Evolutionary conservation across 2,113 vertebrate genomes (phyloP), one percentile per base, ranked within the genome.

Genomic region (Istiophorus platypterus): DNA sequence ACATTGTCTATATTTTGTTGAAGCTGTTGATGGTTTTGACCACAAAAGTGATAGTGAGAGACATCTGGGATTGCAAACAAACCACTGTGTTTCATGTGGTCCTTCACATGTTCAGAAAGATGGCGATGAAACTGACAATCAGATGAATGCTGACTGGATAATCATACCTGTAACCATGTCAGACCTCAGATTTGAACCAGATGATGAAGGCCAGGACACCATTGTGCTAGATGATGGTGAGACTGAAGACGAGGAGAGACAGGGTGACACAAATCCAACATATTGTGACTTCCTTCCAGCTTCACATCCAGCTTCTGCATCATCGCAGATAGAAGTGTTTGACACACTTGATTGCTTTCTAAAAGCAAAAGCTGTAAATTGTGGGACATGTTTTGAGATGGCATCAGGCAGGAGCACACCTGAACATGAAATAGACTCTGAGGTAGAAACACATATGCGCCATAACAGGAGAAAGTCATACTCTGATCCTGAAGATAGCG

Each of bases 261-360:
- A 2, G 4, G 10, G 5, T 15, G 42, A 7, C 5, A 15, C 4
- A 52, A 59, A 10, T 56, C 7, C 26, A 70, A 14, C 47, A 9
- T 12, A 12, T 17, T 0, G 0, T 26, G 14, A 42, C 7, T 9
- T 42, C n/a, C 0, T 0, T 4, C 17, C 18, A 14, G 11, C 1
- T 34, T 7, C 3, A 31, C 22, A 51, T 1, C 45, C 8, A 31
- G 47, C 63, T n/a, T 39, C 66, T 47, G 7, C 17, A 9, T 64
- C 34, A 54, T 11, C 18, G 0, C 0, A 10, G 14, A 4, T 91
- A 0, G 64, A 77, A 2, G 57, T 76, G 7, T 91, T 76, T 80
- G 87, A 88, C 10, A 87, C 89, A 1, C 0, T 20, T 1, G 27
- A 57, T 0, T 54, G 26, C 29, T 88, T 78, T 59, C 2, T 59